phyloP scores from a whole-genome alignment of 1,140 invertebrate genomes.

The Drosophila melanica region DNA sequence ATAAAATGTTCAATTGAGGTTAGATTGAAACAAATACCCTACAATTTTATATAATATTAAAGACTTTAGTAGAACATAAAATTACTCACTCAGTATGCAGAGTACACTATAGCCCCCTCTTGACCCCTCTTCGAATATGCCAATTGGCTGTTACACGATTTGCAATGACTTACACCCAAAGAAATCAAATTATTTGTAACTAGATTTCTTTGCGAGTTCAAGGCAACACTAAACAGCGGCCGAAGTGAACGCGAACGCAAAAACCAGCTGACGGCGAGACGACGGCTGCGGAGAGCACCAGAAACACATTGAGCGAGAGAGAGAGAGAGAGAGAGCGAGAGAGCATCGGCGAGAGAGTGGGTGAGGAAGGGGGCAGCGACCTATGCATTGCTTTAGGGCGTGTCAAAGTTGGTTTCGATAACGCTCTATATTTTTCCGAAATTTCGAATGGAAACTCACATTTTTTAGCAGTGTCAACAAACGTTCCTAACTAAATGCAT shows the following conservation, averaged over 20 bases:
- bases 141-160: not conserved
- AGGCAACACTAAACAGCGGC: slow-evolving; percentile 53
- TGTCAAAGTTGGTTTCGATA: slow-evolving; percentile 21
- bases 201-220: slow-evolving; percentile 53
- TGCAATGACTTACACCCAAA: slow-evolving; percentile 22
- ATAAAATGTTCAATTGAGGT: slow-evolving; percentile 37
- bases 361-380: not conserved
- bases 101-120: not conserved
- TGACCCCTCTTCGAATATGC: not conserved
- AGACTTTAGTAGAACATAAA: not conserved
- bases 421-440: slow-evolving; percentile 16
- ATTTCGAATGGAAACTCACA: slow-evolving; percentile 12
- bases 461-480: slow-evolving; percentile 5
- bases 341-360: not conserved
- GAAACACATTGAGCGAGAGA: slow-evolving; percentile 25
- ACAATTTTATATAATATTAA: slow-evolving; percentile 41
- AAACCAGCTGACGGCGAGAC: slow-evolving; percentile 66
- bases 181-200: slow-evolving; percentile 59
- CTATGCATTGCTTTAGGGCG: not conserved
- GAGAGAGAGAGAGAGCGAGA: slow-evolving; percentile 13
- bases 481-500: not conserved
- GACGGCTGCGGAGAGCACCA: slow-evolving; percentile 23
- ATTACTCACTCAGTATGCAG: not conserved
- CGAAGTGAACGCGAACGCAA: slow-evolving; percentile 63
- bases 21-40: slow-evolving; percentile 32